phyloP scores from a whole-genome alignment of 2,888 invertebrate genomes.

The Luperina testacea region DNA sequence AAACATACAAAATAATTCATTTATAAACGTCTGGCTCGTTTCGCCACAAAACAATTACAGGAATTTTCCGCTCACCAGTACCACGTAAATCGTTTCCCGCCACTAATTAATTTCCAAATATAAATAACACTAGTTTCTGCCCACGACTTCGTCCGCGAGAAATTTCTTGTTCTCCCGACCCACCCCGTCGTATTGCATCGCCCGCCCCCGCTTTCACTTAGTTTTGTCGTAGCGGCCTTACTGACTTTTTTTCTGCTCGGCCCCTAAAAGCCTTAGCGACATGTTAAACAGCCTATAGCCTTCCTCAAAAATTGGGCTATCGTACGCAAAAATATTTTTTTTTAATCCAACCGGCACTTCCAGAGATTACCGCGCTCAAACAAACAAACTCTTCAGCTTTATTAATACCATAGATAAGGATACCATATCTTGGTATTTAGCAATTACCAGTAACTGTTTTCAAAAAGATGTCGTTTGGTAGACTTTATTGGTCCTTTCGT shows the following conservation, averaged over 20 bases:
- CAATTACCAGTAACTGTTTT: conserved; percentile 13
- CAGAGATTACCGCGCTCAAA: background rate
- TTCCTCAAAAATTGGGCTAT: too few relatives aligned
- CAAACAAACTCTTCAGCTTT: background rate
- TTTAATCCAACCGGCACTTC: too few relatives aligned
- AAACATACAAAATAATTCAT: conserved; percentile 38
- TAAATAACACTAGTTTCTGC: background rate
- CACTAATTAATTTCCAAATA: conserved; percentile 26
- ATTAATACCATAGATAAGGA: background rate
- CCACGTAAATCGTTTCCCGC: conserved; percentile 12
- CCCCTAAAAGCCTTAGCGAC: too few relatives aligned
- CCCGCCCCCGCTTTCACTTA: too few relatives aligned
- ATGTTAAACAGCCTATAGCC: too few relatives aligned
- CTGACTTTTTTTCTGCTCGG: too few relatives aligned
- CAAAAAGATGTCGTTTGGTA: conserved; percentile 28
- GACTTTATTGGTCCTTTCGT: conserved; percentile 15
- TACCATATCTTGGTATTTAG: conserved; percentile 14
- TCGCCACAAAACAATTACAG: conserved; percentile 35
- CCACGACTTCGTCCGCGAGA: too few relatives aligned
- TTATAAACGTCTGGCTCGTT: conserved; percentile 30
- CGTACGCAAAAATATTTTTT: too few relatives aligned
- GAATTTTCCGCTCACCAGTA: conserved; percentile 2
- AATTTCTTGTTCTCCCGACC: too few relatives aligned
- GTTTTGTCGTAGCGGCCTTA: too few relatives aligned
- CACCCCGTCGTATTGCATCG: too few relatives aligned